Conservation (phyloP, 2,113 vertebrate species). For the Climacteris rufus region DNA sequence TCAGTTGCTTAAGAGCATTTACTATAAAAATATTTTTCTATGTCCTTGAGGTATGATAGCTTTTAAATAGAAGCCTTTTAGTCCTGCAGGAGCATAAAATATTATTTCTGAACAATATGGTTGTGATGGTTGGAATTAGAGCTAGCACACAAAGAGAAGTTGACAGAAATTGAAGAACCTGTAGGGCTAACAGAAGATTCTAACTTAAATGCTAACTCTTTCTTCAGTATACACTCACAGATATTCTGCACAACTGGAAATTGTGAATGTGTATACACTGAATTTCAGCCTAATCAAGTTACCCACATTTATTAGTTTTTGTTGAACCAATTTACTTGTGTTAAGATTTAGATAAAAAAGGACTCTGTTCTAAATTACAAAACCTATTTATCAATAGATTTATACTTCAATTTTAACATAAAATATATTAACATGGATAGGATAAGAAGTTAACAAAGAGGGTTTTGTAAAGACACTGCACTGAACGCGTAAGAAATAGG, state of each 20-base stretch:
- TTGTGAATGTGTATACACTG: background rate
- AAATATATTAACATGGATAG: background rate
- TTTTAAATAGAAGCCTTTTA: background rate
- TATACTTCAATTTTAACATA: background rate
- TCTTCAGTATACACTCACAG: background rate
- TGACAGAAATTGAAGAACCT: background rate
- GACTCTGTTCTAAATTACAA: background rate
- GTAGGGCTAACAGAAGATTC: background rate
- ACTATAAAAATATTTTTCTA: background rate
- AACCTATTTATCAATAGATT: background rate
- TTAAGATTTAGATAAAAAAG: background rate
- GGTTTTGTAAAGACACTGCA: background rate
- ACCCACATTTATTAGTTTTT: background rate
- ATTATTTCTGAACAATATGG: background rate
- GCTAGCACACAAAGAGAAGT: background rate
- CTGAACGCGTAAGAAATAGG: background rate
- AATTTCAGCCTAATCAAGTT: background rate
- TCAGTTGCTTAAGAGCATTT: background rate
- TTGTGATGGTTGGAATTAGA: background rate
- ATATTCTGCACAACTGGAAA: background rate
- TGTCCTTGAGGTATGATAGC: background rate
- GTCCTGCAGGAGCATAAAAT: background rate
- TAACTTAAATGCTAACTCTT: background rate
- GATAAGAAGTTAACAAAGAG: background rate
- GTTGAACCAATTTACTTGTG: background rate